Conservation (phyloP, 2,888 invertebrate species). For the Liposcelis brunnea region DNA sequence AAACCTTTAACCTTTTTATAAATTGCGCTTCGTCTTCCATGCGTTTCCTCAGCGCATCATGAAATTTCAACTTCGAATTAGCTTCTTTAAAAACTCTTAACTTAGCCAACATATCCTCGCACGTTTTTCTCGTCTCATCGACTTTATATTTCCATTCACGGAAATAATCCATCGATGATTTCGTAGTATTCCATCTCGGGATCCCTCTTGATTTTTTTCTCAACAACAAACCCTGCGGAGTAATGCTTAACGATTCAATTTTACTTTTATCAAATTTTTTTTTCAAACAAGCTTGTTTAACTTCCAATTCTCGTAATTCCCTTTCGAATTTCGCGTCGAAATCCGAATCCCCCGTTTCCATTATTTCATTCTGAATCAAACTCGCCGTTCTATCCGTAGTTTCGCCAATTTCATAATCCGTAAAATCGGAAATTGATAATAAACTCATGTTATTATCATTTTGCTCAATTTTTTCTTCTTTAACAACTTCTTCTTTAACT, state of each 20-base stretch:
- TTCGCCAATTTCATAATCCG: too few relatives aligned
- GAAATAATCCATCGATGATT: constrained; percentile 5
- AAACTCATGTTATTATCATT: too few relatives aligned
- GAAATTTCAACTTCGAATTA: constrained; percentile 11
- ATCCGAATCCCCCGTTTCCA: too few relatives aligned
- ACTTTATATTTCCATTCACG: constrained; percentile 13
- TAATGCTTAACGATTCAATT: background rate
- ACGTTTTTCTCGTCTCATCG: constrained; percentile 13
- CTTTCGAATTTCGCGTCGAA: too few relatives aligned
- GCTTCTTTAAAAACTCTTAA: constrained; percentile 13
- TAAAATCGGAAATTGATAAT: too few relatives aligned
- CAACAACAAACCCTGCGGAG: background rate
- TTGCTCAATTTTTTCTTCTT: too few relatives aligned
- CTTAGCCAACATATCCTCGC: constrained; percentile 14
- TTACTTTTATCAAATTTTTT: background rate
- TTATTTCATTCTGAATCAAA: too few relatives aligned
- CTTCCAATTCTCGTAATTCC: too few relatives aligned
- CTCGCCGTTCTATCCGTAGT: too few relatives aligned
- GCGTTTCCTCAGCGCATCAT: constrained; percentile 11
- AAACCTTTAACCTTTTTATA: background rate
- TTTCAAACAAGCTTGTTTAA: too few relatives aligned
- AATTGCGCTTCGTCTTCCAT: constrained; percentile 11
- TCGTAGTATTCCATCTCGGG: background rate
- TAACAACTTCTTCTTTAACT: background rate
- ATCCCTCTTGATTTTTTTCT: background rate